Evolutionary conservation across 2,888 invertebrate species (phyloP), one percentile per base, ranked within the genome.

Genomic region (Taenaris catops): DNA sequence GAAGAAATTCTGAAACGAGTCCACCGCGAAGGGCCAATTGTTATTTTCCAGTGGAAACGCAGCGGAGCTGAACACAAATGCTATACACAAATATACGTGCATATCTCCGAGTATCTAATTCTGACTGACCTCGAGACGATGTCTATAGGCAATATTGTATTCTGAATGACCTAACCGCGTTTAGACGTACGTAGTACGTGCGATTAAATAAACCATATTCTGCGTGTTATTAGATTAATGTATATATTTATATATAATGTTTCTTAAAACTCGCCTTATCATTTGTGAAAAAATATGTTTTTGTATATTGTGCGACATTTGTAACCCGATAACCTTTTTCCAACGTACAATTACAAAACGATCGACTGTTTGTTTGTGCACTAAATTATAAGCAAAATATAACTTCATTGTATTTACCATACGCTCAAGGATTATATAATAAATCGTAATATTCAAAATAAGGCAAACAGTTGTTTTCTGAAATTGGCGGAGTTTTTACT

Each of bases 61-160:
- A 19, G 33, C 12, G 12, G 48, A 25, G 6, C 27, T 25, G 34
- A 27, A 40, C 25, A 38, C 21, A 47, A 21, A 24, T 16, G 54
- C 21, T 3, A 49, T n/a, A 6, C 37, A 10, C 18, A 49, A 26
- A 5, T 49, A 46, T 26, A 46, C 38, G 50, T 46, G 49, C 64
- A 63, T 64, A 43, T 49, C 46, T 42, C 26, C 42, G 26, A 39
- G 50, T 48, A 5, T 16, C 32, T 32, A 32, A 32, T 32, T 32
- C 24, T 25, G 24, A 25, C 32, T 25, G 18, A 8, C 32, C 24
- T 32, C 24, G 18, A n/a, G n/a, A 9, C 11, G 8, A 7, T 9
- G 8, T 4, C 6, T 7, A 11, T 14, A 8, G n/a, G 4, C 3
- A n/a, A n/a, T 29, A 14, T 23, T 11, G 18, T 32, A 8, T 25